A percentile compares a stretch with the other conserved stretches of the same genome.
These are phyloP conservation scores for Dichetophora obliterata DNA, from an alignment of 2,888 invertebrate genomes.

Conservation along the genomic window DNA sequence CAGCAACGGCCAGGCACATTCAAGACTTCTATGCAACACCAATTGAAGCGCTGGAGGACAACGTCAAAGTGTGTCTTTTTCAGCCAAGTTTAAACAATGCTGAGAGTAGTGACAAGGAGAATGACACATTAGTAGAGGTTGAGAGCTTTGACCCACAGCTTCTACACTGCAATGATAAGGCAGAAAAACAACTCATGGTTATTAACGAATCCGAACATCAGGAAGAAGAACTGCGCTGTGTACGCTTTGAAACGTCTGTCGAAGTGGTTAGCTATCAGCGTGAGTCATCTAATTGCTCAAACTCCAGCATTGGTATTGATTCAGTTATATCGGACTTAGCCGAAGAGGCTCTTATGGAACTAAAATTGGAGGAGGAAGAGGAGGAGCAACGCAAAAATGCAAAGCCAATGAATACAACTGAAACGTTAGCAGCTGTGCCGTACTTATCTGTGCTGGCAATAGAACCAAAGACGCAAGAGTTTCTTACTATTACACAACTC, in stretches of 20 bases:
- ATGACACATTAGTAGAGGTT: neutral
- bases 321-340: constrained; percentile 66
- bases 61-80: neutral
- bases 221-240: constrained; percentile 44
- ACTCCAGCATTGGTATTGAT: constrained; percentile 65
- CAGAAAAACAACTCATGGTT: neutral
- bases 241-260: constrained; percentile 61
- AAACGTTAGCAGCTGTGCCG: neutral
- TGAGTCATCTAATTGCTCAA: constrained; percentile 61
- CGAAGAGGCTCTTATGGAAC: constrained; percentile 62
- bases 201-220: neutral
- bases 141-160: constrained; percentile 20
- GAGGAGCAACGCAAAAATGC: constrained; percentile 28
- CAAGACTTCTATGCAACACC: constrained; percentile 65
- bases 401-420: neutral
- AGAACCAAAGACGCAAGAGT: neutral
- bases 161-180: neutral
- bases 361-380: constrained; percentile 58
- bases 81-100: neutral
- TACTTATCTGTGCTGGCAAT: neutral
- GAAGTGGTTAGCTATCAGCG: constrained; percentile 54
- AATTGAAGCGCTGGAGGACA: constrained; percentile 57
- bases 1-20: constrained; percentile 58
- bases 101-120: neutral
- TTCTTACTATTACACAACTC: constrained; percentile 1